phyloP scores from a whole-genome alignment of 2,888 invertebrate genomes.

The Allygus modestus region DNA sequence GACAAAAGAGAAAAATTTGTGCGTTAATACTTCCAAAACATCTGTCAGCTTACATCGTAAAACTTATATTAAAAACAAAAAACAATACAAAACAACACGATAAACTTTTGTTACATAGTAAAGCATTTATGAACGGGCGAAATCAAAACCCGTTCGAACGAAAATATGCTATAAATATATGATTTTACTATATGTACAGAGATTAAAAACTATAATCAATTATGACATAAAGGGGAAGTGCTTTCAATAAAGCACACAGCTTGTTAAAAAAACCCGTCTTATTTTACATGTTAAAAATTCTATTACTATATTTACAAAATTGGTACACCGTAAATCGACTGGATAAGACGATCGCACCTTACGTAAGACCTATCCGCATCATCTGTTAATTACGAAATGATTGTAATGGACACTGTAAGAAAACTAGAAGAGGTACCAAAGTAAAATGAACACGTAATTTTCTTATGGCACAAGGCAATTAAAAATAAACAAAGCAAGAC shows the following conservation, averaged over 20 bases:
- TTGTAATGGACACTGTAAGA: too few species aligned
- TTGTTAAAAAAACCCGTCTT: background rate
- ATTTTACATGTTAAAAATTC: constrained; percentile 26
- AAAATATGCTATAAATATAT: constrained; percentile 24
- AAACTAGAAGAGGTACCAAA: too few species aligned
- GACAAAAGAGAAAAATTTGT: constrained; percentile 20
- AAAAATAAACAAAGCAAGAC: too few species aligned
- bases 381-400: background rate
- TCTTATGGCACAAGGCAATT: background rate
- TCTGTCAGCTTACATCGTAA: background rate
- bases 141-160: background rate
- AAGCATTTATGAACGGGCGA: constrained; percentile 20
- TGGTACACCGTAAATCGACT: constrained; percentile 21
- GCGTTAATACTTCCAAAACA: background rate
- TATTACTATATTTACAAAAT: constrained; percentile 6
- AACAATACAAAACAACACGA: constrained; percentile 41
- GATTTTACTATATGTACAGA: constrained; percentile 2
- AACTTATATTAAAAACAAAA: constrained; percentile 13
- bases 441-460: background rate
- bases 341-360: background rate
- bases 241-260: constrained; percentile 6
- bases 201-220: constrained; percentile 5
- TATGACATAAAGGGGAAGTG: background rate
- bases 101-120: constrained; percentile 22
- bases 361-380: background rate